Evolutionary conservation across 2,797 vertebrate species (phyloP).

Genomic region (Lycodopsis pacificus): DNA sequence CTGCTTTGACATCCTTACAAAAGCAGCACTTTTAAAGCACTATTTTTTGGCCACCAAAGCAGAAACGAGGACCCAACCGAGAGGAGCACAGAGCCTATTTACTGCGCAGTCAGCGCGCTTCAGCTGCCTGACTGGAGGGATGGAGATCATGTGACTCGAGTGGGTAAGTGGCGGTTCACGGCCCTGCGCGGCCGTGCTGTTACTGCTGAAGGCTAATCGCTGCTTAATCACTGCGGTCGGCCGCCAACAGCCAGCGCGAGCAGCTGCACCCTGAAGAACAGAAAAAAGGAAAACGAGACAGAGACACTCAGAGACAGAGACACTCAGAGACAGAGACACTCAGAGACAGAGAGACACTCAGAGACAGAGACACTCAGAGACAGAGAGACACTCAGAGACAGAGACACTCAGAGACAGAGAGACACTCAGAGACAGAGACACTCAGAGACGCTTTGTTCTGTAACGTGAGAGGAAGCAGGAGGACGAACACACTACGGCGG

Average conservation of each 20-base stretch:
- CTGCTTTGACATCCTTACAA: slow-evolving; percentile 40
- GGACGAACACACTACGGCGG: slow-evolving; percentile 50
- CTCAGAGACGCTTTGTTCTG: slow-evolving; percentile 59
- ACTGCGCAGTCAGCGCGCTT: slow-evolving; percentile 39
- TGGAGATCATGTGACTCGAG: slow-evolving; percentile 47
- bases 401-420: slow-evolving; percentile 41
- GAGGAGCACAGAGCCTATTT: slow-evolving; percentile 56
- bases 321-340: slow-evolving; percentile 40
- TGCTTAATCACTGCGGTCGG: slow-evolving; percentile 81
- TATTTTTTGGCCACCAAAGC: slow-evolving; percentile 56
- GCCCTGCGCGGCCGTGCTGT: slow-evolving; percentile 48
- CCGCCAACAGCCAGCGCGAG: slow-evolving; percentile 71
- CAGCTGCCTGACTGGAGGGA: slow-evolving; percentile 49
- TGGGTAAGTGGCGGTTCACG: slow-evolving; percentile 63
- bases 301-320: slow-evolving; percentile 42
- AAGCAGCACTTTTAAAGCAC: slow-evolving; percentile 24
- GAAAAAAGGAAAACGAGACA: slow-evolving; percentile 37
- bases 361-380: slow-evolving; percentile 39
- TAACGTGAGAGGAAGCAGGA: slow-evolving; percentile 69
- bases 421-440: slow-evolving; percentile 41
- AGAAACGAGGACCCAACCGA: slow-evolving; percentile 39
- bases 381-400: slow-evolving; percentile 39
- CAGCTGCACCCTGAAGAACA: slow-evolving; percentile 76
- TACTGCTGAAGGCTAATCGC: slow-evolving; percentile 81
- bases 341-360: slow-evolving; percentile 43